A percentile compares a stretch with the other conserved stretches of the same genome.
Evolutionary conservation across 2,113 vertebrate genomes (phyloP).

Genomic region (Dasyurus viverrinus): DNA sequence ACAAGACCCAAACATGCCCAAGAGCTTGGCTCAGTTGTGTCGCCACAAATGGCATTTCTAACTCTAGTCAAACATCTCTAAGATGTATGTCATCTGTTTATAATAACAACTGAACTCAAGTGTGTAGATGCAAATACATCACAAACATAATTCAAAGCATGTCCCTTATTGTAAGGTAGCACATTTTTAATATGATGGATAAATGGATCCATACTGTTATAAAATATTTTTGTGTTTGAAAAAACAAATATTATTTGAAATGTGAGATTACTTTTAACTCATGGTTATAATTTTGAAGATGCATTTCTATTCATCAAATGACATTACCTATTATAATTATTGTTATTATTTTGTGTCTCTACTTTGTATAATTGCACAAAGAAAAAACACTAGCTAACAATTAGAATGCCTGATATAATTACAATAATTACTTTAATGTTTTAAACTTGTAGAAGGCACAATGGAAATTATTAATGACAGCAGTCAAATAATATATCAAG

Average conservation of each 20-base stretch:
- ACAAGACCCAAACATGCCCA: background rate
- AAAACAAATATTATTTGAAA: background rate
- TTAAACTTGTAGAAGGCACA: slow-evolving; percentile 17
- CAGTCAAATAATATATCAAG: slow-evolving; percentile 38
- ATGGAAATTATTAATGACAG: slow-evolving; percentile 50
- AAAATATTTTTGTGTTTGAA: background rate
- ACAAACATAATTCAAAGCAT: slow-evolving; percentile 11
- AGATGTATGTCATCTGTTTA: slow-evolving; percentile 14
- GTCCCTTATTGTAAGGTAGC: background rate
- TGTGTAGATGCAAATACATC: background rate
- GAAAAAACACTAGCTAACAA: slow-evolving; percentile 42
- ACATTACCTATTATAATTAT: slow-evolving; percentile 42
- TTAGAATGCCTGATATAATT: slow-evolving; percentile 48
- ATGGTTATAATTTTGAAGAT: slow-evolving; percentile 49
- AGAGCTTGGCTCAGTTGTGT: background rate
- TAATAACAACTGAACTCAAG: background rate
- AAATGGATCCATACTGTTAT: background rate
- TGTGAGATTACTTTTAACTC: slow-evolving; percentile 1
- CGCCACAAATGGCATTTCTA: slow-evolving; percentile 3
- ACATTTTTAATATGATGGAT: background rate
- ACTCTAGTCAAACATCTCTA: background rate
- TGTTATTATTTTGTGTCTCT: slow-evolving; percentile 47
- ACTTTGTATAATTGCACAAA: slow-evolving; percentile 44
- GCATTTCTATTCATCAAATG: slow-evolving; percentile 38
- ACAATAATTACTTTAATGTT: slow-evolving; percentile 58